Evolutionary conservation across 2,888 invertebrate genomes (phyloP), one percentile per base, ranked within the genome.

Genomic region (Caenorhabditis doughertyi): DNA sequence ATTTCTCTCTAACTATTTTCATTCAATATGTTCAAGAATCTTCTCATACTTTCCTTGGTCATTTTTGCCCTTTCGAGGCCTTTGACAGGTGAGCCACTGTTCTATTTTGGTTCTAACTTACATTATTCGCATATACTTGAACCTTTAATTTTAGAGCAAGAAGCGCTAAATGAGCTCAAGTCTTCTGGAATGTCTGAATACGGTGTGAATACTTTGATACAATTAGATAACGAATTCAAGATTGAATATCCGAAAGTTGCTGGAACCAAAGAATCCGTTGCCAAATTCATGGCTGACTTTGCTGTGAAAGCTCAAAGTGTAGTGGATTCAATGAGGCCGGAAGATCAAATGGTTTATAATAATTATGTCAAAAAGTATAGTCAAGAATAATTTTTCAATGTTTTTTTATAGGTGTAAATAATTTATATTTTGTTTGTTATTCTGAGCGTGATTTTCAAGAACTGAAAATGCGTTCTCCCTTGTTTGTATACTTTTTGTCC

Each of bases 131-230:
- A 32, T 7, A 32, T 9, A 32, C 4, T 32, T 7, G 32, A 32
- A 32, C 16, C 42, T 11, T n/a, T n/a, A 42, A 11, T 16, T 39
- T 62, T 18, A 47, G 44, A 62, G 27, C 23, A n/a, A 16, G 39
- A 58, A 58, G 35, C 58, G 11, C 35, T 58, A 13, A 21, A 39
- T 4, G 56, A 56, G 7, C 21, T 70, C 11, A 42, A 18, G 21
- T 7, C 39, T 0, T 8, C 60, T 16, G 72, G 72, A 25, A 62
- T 72, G 72, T 51, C 72, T 5, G 56, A 72, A 18, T 18, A 47
- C 11, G 29, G 49, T 5, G 25, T 72, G 16, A 27, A 60, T 16
- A 51, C 47, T 11, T 23, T 72, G 9, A 18, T 21, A 8, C 27
- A 35, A 51, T 39, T 72, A 18, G 42, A 21, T 11, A 23, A 60